Base-by-base conservation (phyloP, 2,888 invertebrate species). In the Caradrina clavipalpis region DNA sequence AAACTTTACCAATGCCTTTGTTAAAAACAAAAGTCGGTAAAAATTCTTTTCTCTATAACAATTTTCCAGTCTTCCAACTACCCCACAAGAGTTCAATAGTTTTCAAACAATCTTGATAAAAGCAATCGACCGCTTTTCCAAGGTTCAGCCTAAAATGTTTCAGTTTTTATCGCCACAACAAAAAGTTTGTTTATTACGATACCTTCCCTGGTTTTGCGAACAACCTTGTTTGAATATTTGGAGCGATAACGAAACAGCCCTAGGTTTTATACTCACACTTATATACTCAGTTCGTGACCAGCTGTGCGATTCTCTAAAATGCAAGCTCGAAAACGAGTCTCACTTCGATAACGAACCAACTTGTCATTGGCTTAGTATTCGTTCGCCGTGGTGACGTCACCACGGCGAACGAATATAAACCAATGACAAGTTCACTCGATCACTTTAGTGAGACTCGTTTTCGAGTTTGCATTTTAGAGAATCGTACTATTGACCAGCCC, bases 101-200 rank as follows among this genome's bases (percentile, higher is more conserved):
- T 87, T 47, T 5, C 55, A 56, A 86, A 85, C 86, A 83, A 87
- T 87, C 87, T 87, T 84, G 77, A 86, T 87, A 75, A 83, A 79
- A 69, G 77, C 83, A 77, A 87, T 82, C 69, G 76, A 80, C 60
- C 47, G 73, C 51, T 82, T 71, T 71, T 69, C 54, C 76, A 42
- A 57, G 56, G 59, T 47, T 75, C 68, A 66, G 73, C 56, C 68
- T 77, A 66, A 77, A 84, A 74, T 65, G 69, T 68, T 61, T 68
- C 55, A 21, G 70, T 80, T 79, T 78, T 78, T 70, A 68, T 56
- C 57, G 64, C 54, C 69, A 26, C 50, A n/a, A 54, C 64, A 69
- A 69, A 70, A 77, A 72, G 19, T 69, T 77, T 51, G 45, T 58
- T 74, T 74, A 56, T 69, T 54, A 49, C 55, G 53, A 11, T 50